Base-by-base conservation (phyloP, 1,140 invertebrate genomes). In the Periplaneta americana region DNA sequence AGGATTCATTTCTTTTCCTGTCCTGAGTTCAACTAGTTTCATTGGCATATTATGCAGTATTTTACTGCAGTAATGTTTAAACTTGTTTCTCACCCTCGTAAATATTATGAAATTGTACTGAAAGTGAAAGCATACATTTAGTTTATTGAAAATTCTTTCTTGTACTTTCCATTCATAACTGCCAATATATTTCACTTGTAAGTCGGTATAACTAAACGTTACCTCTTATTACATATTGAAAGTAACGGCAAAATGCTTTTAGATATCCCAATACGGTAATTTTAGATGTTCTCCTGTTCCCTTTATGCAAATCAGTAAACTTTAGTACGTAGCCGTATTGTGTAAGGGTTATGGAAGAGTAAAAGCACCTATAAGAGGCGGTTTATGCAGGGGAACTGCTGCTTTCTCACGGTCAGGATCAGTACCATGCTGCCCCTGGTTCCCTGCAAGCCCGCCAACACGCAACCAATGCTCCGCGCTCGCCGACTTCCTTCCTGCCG, bases 391-490 rank as follows among this genome's bases (percentile, higher is more conserved):
- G 10, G 48, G 5, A 6, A 66, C 22, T 66, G 48, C 22, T 66
- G 48, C 5, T 66, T 39, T 34, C 77, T 32, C 31, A 48, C 77
- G 75, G 33, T n/a, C 75, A 8, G 15, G 32, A 18, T 15, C 77
- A n/a, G 77, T 78, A 78, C 77, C 77, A 78, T n/a, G 35, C 77
- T 48, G 77, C 35, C 77, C 77, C 77, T 78, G 77, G 77, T 48
- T 28, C 77, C 11, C 36, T 78, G 77, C 77, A 78, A 39, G n/a
- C 77, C 77, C 28, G 17, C 28, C 39, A 78, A 5, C 77, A 78
- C 77, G 77, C 77, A 78, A 78, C 22, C 35, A 13, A 28, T n/a
- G 22, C 13, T 77, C 35, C 35, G 9, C 35, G 35, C 75, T 37
- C 2, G 34, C 75, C 6, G 48, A 66, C 75, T 37, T 37, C 75